Base-by-base conservation (phyloP, 2,888 invertebrate genomes). In the Cosmia pyralina region DNA sequence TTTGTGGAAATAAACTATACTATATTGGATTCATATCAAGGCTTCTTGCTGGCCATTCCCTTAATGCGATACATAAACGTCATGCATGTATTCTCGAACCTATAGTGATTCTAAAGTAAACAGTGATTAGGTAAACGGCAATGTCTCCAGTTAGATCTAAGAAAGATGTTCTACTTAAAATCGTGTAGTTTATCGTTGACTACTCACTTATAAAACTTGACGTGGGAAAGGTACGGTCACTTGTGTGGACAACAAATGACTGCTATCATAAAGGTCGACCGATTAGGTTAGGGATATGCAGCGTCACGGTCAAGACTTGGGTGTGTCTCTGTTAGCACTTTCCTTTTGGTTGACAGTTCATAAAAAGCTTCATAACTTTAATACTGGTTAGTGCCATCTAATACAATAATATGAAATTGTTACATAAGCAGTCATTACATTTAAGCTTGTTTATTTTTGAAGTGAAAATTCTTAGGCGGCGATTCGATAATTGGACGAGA, bases 181-280 rank as follows among this genome's bases (percentile, higher is more conserved):
- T 58, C n/a, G n/a, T n/a, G n/a, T 22, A 34, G 10, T 46, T 7
- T 22, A 44, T 22, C 11, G 34, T 34, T 7, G 19, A 63, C 19
- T 2, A 44, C 11, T 72, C 44, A 46, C 59, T 60, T 76, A 46
- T 48, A 19, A 15, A 11, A 17, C 34, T 22, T 76, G 44, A 65
- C 19, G 17, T 17, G 52, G 44, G 58, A n/a, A 38, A 17, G 22
- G 41, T 50, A 34, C 15, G 60, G 48, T 48, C 22, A 50, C 22
- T 75, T 52, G 44, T 34, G 50, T 34, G 50, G 41, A 75, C 34
- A 57, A 57, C 28, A 57, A 75, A 57, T 73, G 10, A 19, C 48
- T 44, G 4, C 17, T 22, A 62, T 55, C 48, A 22, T 19, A 28
- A 38, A 52, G 48, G n/a, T 50, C 7, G n/a, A 74, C 34, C 38